Conservation (phyloP, 2,797 vertebrate genomes). For the Oreonectes daqikongensis region DNA sequence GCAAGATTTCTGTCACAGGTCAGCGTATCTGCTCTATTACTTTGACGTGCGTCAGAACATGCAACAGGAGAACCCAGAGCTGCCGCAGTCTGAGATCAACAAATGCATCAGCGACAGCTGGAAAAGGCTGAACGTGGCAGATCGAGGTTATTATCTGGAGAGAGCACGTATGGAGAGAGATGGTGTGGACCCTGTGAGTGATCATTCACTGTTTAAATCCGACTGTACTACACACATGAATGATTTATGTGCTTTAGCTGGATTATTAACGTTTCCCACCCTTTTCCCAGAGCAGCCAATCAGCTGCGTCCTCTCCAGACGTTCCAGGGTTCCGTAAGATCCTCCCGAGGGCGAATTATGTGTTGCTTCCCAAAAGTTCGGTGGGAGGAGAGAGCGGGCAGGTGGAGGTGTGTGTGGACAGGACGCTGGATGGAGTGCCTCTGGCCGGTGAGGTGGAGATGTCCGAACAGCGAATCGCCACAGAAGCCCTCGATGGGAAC, state of each 20-base stretch:
- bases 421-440: not conserved
- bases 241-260: too few relatives aligned
- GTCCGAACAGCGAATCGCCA: conserved; percentile 78
- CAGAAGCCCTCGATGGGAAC: conserved; percentile 78
- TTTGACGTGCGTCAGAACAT: conserved; percentile 95
- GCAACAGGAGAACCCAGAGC: conserved; percentile 89
- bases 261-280: not conserved
- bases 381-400: conserved; percentile 71
- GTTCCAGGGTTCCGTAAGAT: conserved; percentile 97
- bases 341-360: conserved; percentile 90
- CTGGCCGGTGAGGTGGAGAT: conserved; percentile 74
- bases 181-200: conserved; percentile 86
- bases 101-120: conserved; percentile 98
- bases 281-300: conserved; percentile 69
- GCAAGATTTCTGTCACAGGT: conserved; percentile 70
- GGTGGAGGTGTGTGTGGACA: conserved; percentile 64
- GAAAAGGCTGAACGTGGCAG: conserved; percentile 92
- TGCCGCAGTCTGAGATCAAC: conserved; percentile 98
- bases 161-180: conserved; percentile 93
- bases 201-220: not conserved
- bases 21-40: conserved; percentile 96
- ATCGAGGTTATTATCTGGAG: conserved; percentile 95
- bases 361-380: conserved; percentile 85
- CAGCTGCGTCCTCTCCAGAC: conserved; percentile 75
- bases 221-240: too few relatives aligned